Evolutionary conservation across 2,113 vertebrate species (phyloP).

Genomic region (Lonchura striata): DNA sequence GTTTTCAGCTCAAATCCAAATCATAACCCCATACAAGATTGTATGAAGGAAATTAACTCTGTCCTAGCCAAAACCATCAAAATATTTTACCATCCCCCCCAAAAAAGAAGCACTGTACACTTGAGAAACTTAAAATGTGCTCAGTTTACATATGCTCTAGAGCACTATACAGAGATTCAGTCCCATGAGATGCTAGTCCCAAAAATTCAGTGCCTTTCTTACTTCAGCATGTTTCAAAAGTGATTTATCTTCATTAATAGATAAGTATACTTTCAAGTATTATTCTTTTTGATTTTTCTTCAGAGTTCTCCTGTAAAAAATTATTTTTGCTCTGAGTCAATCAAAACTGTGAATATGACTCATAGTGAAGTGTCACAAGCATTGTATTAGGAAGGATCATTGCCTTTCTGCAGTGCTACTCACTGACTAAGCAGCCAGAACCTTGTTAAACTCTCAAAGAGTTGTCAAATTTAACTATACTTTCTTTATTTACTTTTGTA

Average conservation of each 20-base stretch:
- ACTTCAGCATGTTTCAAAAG: not conserved
- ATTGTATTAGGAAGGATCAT: not conserved
- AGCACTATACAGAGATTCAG: not conserved
- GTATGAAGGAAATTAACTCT: not conserved
- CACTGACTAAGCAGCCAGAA: not conserved
- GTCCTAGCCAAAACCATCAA: not conserved
- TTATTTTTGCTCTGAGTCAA: not conserved
- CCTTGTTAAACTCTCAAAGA: accelerated
- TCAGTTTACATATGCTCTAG: not conserved
- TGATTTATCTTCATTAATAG: not conserved
- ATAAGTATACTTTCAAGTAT: not conserved
- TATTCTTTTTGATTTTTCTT: not conserved
- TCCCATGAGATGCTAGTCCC: not conserved
- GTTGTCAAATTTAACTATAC: not conserved
- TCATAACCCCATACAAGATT: not conserved
- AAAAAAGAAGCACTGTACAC: not conserved
- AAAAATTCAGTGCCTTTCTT: not conserved
- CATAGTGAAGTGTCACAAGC: not conserved
- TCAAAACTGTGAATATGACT: not conserved
- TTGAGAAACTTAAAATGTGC: not conserved
- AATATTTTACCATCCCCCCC: accelerated
- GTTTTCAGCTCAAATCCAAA: not conserved
- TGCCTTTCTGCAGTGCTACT: not conserved
- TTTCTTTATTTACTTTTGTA: not conserved
- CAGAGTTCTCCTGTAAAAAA: not conserved